Evolutionary conservation across 2,113 vertebrate genomes (phyloP).

Genomic region (Penelope pileata): DNA sequence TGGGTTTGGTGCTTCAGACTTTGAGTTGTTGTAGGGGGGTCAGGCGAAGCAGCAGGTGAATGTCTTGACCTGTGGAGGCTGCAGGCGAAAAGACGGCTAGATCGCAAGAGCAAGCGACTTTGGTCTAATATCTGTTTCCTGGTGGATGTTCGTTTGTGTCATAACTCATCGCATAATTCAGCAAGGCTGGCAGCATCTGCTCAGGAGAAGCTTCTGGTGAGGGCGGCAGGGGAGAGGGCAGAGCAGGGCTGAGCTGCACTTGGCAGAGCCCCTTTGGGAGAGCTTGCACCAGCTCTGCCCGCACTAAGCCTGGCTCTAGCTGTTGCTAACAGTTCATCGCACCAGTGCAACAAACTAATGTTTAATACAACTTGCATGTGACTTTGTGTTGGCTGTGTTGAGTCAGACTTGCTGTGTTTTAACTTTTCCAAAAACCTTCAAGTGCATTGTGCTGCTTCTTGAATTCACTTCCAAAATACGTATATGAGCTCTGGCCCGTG

Average conservation of each 20-base stretch:
- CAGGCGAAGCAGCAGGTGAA: neutral
- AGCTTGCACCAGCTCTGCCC: conserved; percentile 60
- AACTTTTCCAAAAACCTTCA: conserved; percentile 66
- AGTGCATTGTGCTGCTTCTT: conserved; percentile 71
- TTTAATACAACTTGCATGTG: conserved; percentile 75
- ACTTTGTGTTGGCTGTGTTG: conserved; percentile 72
- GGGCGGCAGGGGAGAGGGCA: neutral
- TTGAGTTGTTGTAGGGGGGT: neutral
- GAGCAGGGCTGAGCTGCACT: neutral
- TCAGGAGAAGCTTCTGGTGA: conserved; percentile 32
- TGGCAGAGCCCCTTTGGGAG: neutral
- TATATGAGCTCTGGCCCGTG: neutral
- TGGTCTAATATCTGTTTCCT: conserved; percentile 27
- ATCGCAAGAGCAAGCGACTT: neutral
- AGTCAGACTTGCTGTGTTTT: conserved; percentile 73
- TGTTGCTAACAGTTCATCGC: conserved; percentile 75
- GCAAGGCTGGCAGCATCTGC: conserved; percentile 32
- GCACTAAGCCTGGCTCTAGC: conserved; percentile 70
- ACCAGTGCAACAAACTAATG: conserved; percentile 74
- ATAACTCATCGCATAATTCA: conserved; percentile 51
- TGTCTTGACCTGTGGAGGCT: conserved; percentile 19
- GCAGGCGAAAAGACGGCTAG: neutral
- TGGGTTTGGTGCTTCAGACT: conserved; percentile 53
- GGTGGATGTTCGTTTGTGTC: conserved; percentile 40
- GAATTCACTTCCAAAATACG: conserved; percentile 57